A percentile compares a stretch with the other conserved stretches of the same genome.
Evolutionary conservation across 2,888 invertebrate species (phyloP).

Genomic region (Clanis bilineata): DNA sequence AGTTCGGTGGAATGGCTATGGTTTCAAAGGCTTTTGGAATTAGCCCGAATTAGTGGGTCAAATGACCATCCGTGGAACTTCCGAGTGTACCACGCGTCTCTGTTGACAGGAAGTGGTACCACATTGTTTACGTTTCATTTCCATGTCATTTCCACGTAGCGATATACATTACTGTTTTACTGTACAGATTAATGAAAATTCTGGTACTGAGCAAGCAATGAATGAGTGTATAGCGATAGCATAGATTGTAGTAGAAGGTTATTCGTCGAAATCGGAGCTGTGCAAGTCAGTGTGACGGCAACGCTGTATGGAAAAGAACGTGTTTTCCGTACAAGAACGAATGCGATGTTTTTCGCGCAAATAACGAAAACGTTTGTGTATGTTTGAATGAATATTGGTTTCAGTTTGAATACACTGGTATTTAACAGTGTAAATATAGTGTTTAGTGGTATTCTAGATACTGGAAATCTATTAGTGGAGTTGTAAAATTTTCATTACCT

Average conservation of each 20-base stretch:
- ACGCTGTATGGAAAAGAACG: conserved; percentile 51
- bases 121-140: conserved; percentile 20
- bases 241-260: conserved; percentile 9
- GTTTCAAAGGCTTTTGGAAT: conserved; percentile 36
- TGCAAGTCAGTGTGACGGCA: conserved; percentile 59
- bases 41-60: conserved; percentile 58
- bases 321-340: conserved; percentile 31
- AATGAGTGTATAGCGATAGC: conserved; percentile 23
- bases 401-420: conserved; percentile 39
- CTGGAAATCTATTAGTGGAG: conserved; percentile 7
- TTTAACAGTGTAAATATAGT: conserved; percentile 27
- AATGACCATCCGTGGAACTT: conserved; percentile 53
- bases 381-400: conserved; percentile 51
- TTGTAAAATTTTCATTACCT: neutral
- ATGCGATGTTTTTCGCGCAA: conserved; percentile 57
- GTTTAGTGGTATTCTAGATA: conserved; percentile 23
- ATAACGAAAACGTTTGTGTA: conserved; percentile 36
- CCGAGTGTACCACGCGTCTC: conserved; percentile 44
- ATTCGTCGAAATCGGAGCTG: conserved; percentile 6
- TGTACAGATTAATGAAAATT: fast-evolving
- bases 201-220: conserved; percentile 33
- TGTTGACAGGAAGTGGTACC: conserved; percentile 48
- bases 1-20: neutral
- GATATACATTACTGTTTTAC: conserved; percentile 29
- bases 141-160: neutral